Conservation (phyloP, 2,113 vertebrate species). For the Beaufortia kweichowensis region DNA sequence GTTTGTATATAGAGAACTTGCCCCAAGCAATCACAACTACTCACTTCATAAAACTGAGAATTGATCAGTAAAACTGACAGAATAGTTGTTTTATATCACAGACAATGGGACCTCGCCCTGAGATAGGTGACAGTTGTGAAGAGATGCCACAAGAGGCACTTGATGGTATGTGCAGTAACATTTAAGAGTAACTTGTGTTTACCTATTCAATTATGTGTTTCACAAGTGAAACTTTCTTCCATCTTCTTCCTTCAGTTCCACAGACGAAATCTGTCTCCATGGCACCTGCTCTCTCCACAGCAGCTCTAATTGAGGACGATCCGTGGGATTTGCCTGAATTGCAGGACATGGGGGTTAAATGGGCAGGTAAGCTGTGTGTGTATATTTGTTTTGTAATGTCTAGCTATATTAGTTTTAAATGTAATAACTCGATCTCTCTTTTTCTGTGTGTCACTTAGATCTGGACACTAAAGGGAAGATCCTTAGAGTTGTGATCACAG, state of each 20-base stretch:
- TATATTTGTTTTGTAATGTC: not conserved
- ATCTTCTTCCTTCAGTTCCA: constrained; percentile 37
- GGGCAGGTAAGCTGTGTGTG: constrained; percentile 80
- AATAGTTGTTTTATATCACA: not conserved
- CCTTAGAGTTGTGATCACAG: constrained; percentile 70
- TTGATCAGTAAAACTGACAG: not conserved
- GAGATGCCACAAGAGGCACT: not conserved
- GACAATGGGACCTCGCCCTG: constrained; percentile 17
- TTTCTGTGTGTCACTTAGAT: constrained; percentile 70
- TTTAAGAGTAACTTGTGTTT: no score
- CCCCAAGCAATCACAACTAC: not conserved
- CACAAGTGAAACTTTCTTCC: no score
- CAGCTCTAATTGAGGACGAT: constrained; percentile 73
- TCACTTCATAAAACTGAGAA: not conserved
- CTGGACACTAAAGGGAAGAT: constrained; percentile 80
- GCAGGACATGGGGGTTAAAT: constrained; percentile 79
- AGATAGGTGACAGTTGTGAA: constrained; percentile 11
- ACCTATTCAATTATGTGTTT: no score
- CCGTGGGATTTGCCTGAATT: constrained; percentile 85
- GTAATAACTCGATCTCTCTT: no score
- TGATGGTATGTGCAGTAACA: constrained; percentile 17
- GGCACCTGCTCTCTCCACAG: constrained; percentile 75
- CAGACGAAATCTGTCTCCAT: constrained; percentile 60
- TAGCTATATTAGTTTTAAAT: no score
- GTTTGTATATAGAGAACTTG: not conserved